These are phyloP conservation scores for Rhogogaster chlorosoma DNA, from an alignment of 2,888 invertebrate species.

Conservation along the genomic window DNA sequence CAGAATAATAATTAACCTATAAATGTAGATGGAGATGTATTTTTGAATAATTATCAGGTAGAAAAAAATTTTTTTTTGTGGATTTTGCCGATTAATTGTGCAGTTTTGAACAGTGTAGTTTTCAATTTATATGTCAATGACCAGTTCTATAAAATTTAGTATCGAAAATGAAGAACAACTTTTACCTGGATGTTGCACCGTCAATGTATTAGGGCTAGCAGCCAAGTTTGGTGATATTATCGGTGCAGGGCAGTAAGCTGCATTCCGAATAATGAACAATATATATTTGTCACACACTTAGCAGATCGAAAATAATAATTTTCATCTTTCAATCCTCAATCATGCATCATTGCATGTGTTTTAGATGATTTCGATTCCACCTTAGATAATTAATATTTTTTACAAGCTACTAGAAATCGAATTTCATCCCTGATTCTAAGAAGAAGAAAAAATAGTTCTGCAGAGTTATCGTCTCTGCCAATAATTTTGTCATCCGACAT, in stretches of 20 bases:
- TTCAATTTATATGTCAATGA: background rate
- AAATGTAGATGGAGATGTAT: background rate
- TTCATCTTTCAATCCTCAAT: background rate
- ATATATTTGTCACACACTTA: constrained; percentile 38
- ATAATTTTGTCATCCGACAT: background rate
- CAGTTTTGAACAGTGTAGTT: background rate
- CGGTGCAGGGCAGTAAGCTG: constrained; percentile 82
- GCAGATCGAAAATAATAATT: background rate
- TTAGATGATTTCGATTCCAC: constrained; percentile 15
- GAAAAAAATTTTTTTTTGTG: background rate
- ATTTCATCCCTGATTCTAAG: background rate
- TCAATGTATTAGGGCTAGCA: constrained; percentile 84
- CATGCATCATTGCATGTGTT: background rate
- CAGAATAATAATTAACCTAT: background rate
- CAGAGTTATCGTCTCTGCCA: background rate
- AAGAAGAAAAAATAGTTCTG: background rate
- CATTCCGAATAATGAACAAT: constrained; percentile 78
- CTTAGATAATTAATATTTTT: background rate
- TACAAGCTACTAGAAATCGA: background rate
- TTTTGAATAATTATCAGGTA: background rate
- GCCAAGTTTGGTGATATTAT: constrained; percentile 84
- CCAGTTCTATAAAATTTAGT: background rate
- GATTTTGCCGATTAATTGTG: background rate
- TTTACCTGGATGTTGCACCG: constrained; percentile 85
- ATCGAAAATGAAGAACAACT: constrained; percentile 8